Evolutionary conservation across 2,113 vertebrate species (phyloP), one percentile per base, ranked within the genome.

Genomic region (Phrynosoma blainvillii): DNA sequence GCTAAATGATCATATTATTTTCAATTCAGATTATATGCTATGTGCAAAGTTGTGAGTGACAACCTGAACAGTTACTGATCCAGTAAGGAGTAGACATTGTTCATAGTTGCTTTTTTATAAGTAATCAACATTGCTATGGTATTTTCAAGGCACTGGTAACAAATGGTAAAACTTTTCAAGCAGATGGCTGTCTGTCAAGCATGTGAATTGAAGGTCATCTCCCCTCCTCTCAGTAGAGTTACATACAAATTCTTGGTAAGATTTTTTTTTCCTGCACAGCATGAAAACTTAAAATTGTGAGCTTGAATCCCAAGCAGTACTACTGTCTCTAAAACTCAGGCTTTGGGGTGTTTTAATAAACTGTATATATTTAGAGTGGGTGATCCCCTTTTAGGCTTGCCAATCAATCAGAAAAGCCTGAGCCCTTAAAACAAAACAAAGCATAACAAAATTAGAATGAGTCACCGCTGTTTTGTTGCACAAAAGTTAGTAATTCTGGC

Each of bases 41-140:
- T 7, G 12, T 81, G 5, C 47, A 86, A 56, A 68, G 20, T 20
- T 68, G 62, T 2, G 13, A 70, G 52, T 79, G 20, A 27, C 47
- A 52, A 8, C 52, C 40, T 56, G n/a, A 65, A 85, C 47, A 76
- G 11, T 78, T 12, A 21, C 6, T 42, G 56, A 70, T 20, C 12
- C 47, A 79, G 40, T 11, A 32, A 2, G 0, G 21, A 56, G 10
- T 8, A 62, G 40, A 88, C 25, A 42, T 73, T 90, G 68, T 90
- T 84, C 73, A 89, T 47, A 88, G 23, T 77, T 90, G 36, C 8
- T 9, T 14, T 21, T 23, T 68, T 89, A 30, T 56, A 89, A 88
- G 87, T 86, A 90, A 66, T 84, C 89, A 90, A 89, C 77, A 47
- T 54, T 75, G 52, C 71, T 89, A 77, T 84, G 82, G 30, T 0